phyloP scores from a whole-genome alignment of 2,888 invertebrate genomes.

The Pandemis cinnamomeana region DNA sequence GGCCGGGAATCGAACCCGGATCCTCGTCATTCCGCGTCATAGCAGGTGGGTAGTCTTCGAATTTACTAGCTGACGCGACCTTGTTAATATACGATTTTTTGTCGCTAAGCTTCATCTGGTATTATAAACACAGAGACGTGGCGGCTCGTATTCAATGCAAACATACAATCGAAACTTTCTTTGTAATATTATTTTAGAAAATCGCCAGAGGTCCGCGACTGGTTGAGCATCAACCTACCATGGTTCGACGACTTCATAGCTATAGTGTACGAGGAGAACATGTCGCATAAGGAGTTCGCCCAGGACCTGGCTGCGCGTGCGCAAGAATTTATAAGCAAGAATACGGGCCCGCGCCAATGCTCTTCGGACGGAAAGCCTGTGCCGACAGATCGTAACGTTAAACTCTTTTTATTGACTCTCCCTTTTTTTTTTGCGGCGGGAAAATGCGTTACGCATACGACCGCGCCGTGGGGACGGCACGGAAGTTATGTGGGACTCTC shows the following conservation, averaged over 20 bases:
- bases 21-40: too few relatives aligned
- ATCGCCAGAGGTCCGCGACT: constrained; percentile 87
- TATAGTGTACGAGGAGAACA: constrained; percentile 86
- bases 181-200: constrained; percentile 48
- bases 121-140: too few relatives aligned
- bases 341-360: constrained; percentile 54
- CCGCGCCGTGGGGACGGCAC: too few relatives aligned
- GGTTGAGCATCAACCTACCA: constrained; percentile 87
- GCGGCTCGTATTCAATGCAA: too few relatives aligned
- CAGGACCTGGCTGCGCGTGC: constrained; percentile 46
- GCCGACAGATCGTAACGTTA: constrained; percentile 29
- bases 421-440: too few relatives aligned
- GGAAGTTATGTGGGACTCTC: too few relatives aligned
- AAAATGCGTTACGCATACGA: too few relatives aligned
- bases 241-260: constrained; percentile 87
- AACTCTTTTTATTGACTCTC: background rate
- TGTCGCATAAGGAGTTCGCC: constrained; percentile 57
- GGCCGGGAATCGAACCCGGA: too few relatives aligned
- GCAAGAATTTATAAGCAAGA: constrained; percentile 47
- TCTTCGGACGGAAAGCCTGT: constrained; percentile 50
- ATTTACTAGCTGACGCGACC: too few relatives aligned
- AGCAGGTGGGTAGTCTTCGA: too few relatives aligned
- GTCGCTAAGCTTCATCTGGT: too few relatives aligned
- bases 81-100: too few relatives aligned
- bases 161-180: background rate